Conservation (phyloP, 2,888 invertebrate genomes). For the Drosophila stalkeri region DNA sequence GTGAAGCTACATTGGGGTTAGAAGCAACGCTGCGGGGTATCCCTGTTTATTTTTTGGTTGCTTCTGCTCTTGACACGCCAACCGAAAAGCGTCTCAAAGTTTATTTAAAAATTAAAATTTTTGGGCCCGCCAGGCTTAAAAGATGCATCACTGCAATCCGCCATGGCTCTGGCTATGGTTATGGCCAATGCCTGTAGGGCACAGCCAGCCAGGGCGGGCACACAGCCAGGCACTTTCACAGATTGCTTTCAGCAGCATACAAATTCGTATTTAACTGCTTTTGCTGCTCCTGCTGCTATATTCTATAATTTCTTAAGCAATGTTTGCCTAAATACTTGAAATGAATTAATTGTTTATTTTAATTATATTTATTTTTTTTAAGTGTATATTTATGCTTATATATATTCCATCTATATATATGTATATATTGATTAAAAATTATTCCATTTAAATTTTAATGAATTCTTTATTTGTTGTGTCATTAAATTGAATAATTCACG, state of each 20-base stretch:
- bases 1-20: neutral
- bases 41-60: slow-evolving; percentile 49
- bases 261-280: slow-evolving; percentile 6
- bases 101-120: slow-evolving; percentile 77
- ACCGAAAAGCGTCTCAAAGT: slow-evolving; percentile 63
- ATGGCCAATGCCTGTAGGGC: neutral
- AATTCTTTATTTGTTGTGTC: neutral
- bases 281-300: neutral
- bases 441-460: neutral
- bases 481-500: neutral
- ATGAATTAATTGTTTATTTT: neutral
- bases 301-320: slow-evolving; percentile 6
- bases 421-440: neutral
- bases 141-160: slow-evolving; percentile 47
- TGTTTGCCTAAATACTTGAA: neutral
- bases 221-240: slow-evolving; percentile 30
- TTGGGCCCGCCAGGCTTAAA: slow-evolving; percentile 36
- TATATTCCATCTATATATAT: neutral
- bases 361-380: neutral
- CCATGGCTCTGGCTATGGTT: neutral
- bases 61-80: slow-evolving; percentile 70
- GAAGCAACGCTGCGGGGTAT: slow-evolving; percentile 6
- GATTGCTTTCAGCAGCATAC: slow-evolving; percentile 33
- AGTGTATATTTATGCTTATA: neutral
- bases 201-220: neutral